Conservation (phyloP, 2,113 vertebrate species). For the Dascyllus trimaculatus region DNA sequence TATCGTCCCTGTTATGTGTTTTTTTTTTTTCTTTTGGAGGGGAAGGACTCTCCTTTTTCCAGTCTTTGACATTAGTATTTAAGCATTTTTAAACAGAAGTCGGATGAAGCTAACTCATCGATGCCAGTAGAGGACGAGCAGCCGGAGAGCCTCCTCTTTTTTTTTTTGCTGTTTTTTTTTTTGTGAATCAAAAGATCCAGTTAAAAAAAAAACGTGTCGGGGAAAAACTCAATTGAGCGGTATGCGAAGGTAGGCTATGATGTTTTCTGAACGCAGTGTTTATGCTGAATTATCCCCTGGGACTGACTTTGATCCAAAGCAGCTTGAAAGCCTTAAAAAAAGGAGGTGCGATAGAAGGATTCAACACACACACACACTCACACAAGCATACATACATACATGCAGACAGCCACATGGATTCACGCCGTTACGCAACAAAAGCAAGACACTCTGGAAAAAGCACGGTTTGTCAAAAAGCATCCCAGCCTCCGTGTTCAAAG, state of each 20-base stretch:
- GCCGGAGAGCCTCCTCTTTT: constrained; percentile 37
- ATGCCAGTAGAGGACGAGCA: constrained; percentile 30
- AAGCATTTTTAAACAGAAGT: constrained; percentile 61
- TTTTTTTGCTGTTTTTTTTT: no score
- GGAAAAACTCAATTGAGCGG: constrained; percentile 51
- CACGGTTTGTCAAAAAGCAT: constrained; percentile 31
- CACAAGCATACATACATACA: constrained; percentile 19
- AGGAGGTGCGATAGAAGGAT: constrained; percentile 67
- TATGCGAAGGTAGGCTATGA: constrained; percentile 51
- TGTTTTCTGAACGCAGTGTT: constrained; percentile 65
- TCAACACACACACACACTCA: constrained; percentile 37
- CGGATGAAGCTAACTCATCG: constrained; percentile 41
- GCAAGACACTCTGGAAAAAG: constrained; percentile 22
- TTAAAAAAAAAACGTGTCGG: constrained; percentile 58
- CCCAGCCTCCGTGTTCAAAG: constrained; percentile 68
- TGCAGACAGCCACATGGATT: constrained; percentile 1
- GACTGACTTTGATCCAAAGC: constrained; percentile 79
- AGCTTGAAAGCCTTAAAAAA: constrained; percentile 77
- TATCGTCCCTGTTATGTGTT: constrained; percentile 11
- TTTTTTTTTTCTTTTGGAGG: not conserved
- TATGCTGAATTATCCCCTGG: constrained; percentile 69
- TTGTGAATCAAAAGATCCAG: constrained; percentile 53
- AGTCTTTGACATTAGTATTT: constrained; percentile 26
- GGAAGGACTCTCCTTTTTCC: not conserved
- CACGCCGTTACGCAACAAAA: constrained; percentile 48